Percentiles rank a stretch among this genome's conserved stretches.
phyloP scores from a whole-genome alignment of 2,888 invertebrate genomes.

The Bruchidius siliquastri region DNA sequence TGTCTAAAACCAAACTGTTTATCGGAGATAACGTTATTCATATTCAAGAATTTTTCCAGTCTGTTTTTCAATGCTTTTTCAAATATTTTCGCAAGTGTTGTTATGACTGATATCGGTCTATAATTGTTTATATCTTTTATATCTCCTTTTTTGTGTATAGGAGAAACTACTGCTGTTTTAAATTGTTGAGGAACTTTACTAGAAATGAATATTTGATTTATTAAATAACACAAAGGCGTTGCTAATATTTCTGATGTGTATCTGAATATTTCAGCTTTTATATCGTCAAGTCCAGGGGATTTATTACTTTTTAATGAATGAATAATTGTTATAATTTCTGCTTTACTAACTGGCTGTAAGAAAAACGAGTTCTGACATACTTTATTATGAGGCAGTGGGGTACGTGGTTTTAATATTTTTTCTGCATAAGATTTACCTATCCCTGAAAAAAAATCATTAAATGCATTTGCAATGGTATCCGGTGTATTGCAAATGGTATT shows the following conservation, averaged over 20 bases:
- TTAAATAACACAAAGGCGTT: constrained; percentile 1
- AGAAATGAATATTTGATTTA: constrained; percentile 2
- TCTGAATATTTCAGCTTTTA: constrained; percentile 3
- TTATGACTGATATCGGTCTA: constrained; percentile 9
- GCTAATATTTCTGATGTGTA: not conserved
- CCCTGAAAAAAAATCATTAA: not conserved
- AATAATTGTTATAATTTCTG: constrained; percentile 22
- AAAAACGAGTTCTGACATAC: not conserved
- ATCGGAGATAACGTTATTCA: constrained; percentile 4
- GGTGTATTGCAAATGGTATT: not conserved
- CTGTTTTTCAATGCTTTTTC: constrained; percentile 7
- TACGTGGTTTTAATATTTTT: not conserved
- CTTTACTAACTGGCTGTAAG: not conserved
- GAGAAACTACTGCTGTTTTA: constrained; percentile 4
- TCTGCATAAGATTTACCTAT: not conserved
- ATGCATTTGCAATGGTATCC: not conserved
- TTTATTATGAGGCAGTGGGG: not conserved
- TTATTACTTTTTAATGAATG: constrained; percentile 5
- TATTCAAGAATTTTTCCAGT: constrained; percentile 3
- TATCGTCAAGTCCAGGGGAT: constrained; percentile 5
- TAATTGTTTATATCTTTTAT: constrained; percentile 5
- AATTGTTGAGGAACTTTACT: constrained; percentile 1
- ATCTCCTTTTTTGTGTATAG: constrained; percentile 6
- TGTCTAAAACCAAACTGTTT: constrained; percentile 9
- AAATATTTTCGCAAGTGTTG: constrained; percentile 5